Conservation (phyloP, 2,113 vertebrate species). For the Apodemus sylvaticus region DNA sequence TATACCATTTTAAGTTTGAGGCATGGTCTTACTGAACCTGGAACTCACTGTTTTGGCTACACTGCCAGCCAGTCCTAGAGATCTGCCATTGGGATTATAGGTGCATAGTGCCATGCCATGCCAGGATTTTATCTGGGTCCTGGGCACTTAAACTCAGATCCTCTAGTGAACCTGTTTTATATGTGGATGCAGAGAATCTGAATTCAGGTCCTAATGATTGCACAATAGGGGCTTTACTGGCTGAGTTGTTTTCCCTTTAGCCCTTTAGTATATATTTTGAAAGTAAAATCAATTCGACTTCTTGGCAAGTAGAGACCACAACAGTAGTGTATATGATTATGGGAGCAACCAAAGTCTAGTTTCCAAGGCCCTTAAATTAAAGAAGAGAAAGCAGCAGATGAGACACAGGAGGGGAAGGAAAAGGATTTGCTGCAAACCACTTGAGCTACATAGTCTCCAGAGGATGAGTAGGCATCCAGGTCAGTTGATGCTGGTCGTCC, state of each 20-base stretch:
- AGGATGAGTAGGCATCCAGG: neutral
- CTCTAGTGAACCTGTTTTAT: neutral
- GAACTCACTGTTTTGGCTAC: neutral
- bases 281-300: conserved; percentile 23
- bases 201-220: neutral
- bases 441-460: neutral
- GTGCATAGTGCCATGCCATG: neutral
- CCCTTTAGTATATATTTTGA: neutral
- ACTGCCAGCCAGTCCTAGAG: neutral
- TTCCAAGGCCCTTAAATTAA: neutral
- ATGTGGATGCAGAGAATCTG: neutral
- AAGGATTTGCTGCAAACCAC: neutral
- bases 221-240: neutral
- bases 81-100: neutral
- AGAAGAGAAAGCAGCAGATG: neutral
- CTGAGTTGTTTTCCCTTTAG: neutral
- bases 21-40: neutral
- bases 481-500: neutral
- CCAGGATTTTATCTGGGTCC: neutral
- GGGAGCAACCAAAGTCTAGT: neutral
- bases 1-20: neutral
- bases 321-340: neutral
- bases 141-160: neutral
- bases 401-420: conserved; percentile 1
- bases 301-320: neutral